Evolutionary conservation across 37 sponge, comb jelly and placozoan genomes (phyloP).

Genomic region (Ianthella basta): DNA sequence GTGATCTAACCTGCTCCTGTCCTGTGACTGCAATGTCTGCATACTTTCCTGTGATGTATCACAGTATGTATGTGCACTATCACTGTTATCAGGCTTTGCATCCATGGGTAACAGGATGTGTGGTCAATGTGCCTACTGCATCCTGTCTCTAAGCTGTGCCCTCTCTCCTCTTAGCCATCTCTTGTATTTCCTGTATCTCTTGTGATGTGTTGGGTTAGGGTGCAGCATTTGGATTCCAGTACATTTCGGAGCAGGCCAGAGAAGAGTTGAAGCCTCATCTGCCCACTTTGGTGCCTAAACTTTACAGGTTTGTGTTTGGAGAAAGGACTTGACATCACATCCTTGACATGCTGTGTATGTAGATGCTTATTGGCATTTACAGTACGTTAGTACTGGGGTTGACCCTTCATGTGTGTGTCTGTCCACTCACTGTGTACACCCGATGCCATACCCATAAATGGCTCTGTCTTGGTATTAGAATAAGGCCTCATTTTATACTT

Average conservation of each 20-base stretch:
- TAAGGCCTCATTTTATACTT: neutral
- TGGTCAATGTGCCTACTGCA: neutral
- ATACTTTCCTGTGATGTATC: no score
- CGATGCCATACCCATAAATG: no score
- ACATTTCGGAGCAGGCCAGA: slow-evolving; percentile 66
- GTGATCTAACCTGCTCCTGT: no score
- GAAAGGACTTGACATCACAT: neutral
- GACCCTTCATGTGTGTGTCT: no score
- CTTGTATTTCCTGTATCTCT: no score
- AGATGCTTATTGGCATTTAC: neutral
- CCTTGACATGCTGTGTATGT: neutral
- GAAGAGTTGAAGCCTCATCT: slow-evolving; percentile 81
- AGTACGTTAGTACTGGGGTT: no score
- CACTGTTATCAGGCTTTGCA: no score
- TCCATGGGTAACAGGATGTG: no score
- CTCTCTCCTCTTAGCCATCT: no score
- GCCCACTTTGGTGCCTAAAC: slow-evolving; percentile 67
- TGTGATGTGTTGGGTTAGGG: slow-evolving; percentile 49
- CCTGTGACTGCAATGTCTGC: no score
- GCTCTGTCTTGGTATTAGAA: neutral
- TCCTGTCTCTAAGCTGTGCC: neutral
- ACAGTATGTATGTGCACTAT: no score
- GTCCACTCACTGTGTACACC: no score
- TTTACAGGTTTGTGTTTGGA: slow-evolving; percentile 55
- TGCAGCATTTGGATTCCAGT: slow-evolving; percentile 81